These are phyloP conservation scores for Zosterops lateralis DNA, from an alignment of 2,113 vertebrate species.

Conservation along the genomic window DNA sequence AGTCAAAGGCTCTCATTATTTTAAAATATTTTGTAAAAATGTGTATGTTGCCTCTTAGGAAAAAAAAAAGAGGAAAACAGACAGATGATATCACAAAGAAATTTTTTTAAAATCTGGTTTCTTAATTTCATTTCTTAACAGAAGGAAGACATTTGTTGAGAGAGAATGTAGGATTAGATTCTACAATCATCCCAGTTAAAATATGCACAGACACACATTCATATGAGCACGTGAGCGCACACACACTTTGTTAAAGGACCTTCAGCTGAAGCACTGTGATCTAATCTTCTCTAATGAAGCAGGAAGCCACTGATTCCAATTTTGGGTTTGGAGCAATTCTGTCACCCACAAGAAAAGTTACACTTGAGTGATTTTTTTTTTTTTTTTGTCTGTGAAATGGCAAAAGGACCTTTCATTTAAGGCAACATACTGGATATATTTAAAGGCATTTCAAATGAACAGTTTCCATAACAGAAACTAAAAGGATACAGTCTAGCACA, in stretches of 20 bases:
- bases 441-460: neutral
- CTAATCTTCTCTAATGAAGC: constrained; percentile 17
- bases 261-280: constrained; percentile 27
- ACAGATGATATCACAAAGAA: neutral
- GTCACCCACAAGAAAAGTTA: constrained; percentile 27
- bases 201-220: neutral
- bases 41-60: neutral
- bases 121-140: neutral
- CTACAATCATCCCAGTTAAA: neutral
- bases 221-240: too few species aligned
- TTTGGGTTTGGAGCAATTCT: constrained; percentile 41
- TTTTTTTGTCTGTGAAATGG: constrained; percentile 23
- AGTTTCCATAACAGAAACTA: neutral
- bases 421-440: neutral
- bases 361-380: neutral
- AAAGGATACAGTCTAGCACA: neutral
- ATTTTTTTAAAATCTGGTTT: neutral
- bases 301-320: constrained; percentile 50
- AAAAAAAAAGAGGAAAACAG: neutral
- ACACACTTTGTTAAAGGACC: neutral
- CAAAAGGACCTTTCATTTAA: constrained; percentile 22
- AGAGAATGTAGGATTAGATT: neutral
- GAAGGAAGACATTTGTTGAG: neutral
- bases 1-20: neutral
- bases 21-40: neutral